Conservation (phyloP, 1,140 invertebrate genomes). For the Leptinotarsa defecta region DNA sequence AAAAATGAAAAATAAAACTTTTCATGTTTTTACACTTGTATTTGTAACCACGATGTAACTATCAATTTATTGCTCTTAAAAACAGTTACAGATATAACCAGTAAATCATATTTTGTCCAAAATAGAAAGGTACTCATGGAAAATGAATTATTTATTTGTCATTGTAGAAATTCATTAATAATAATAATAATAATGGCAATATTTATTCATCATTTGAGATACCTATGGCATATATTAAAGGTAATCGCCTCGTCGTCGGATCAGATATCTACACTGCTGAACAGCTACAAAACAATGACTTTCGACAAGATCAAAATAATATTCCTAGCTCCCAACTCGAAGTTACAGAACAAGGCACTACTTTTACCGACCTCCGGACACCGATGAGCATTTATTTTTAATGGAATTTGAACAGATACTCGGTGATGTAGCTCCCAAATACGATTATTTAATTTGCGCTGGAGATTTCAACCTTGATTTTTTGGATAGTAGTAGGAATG, state of each 20-base stretch:
- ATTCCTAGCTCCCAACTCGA: not conserved
- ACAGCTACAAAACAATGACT: not conserved
- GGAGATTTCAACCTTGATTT: not conserved
- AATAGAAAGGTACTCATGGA: too few species aligned
- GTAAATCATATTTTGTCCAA: too few species aligned
- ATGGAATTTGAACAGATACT: not conserved
- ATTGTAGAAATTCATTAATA: too few species aligned
- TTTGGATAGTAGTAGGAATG: not conserved
- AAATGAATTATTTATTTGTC: too few species aligned
- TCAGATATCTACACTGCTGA: not conserved
- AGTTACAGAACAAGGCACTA: not conserved
- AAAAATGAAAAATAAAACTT: too few species aligned
- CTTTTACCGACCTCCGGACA: not conserved
- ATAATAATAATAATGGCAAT: too few species aligned
- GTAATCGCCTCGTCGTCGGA: not conserved
- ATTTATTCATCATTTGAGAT: too few species aligned
- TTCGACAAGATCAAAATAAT: not conserved
- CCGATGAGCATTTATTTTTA: not conserved
- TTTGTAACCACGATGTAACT: too few species aligned
- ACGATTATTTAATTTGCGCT: not conserved
- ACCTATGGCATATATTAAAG: not conserved
- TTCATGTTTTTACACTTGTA: too few species aligned
- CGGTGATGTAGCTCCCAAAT: not conserved
- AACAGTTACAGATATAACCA: too few species aligned
- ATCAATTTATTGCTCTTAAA: too few species aligned